Evolutionary conservation across 2,888 invertebrate species (phyloP).

Genomic region (Chironomus tentans): DNA sequence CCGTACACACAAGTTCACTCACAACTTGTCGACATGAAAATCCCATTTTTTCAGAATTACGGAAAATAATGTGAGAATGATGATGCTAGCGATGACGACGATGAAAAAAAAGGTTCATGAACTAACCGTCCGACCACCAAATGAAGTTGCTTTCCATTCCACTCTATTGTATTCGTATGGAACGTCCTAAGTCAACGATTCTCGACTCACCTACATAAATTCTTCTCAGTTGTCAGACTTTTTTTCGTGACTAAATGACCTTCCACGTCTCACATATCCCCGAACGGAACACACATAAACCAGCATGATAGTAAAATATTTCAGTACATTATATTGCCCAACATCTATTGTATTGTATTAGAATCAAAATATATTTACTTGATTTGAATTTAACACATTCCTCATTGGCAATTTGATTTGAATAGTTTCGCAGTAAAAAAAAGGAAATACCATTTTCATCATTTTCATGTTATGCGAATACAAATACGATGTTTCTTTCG

Average conservation of each 20-base stretch:
- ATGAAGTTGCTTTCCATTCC: no score
- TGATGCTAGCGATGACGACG: background rate
- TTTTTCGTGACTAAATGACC: background rate
- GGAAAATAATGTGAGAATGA: background rate
- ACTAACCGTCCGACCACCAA: no score
- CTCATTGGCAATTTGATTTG: constrained; percentile 16
- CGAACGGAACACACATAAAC: background rate
- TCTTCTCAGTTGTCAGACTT: no score
- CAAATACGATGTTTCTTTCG: no score
- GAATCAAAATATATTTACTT: background rate
- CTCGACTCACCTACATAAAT: no score
- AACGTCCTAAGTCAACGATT: no score
- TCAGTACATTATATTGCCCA: background rate
- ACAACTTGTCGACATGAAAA: constrained; percentile 2
- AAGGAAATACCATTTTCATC: background rate
- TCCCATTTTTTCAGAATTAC: background rate
- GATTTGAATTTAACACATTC: background rate
- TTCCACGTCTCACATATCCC: background rate
- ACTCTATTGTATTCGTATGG: no score
- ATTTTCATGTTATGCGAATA: background rate
- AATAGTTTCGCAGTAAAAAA: constrained; percentile 17
- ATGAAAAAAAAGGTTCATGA: no score
- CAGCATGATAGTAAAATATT: background rate
- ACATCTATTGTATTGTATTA: background rate
- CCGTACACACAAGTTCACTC: background rate